These are phyloP conservation scores for Cryptus armator DNA, from an alignment of 2,888 invertebrate species.

Conservation along the genomic window DNA sequence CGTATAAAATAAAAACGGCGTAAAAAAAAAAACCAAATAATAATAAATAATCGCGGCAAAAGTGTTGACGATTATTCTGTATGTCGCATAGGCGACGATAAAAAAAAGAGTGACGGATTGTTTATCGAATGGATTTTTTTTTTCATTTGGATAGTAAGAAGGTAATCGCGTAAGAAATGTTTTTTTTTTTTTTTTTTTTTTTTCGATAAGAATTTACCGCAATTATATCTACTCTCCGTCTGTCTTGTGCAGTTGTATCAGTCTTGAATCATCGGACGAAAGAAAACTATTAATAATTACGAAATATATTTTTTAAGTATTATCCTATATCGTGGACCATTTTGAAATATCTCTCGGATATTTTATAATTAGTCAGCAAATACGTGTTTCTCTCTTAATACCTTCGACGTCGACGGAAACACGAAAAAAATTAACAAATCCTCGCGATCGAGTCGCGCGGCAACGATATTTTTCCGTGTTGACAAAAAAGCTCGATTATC, in stretches of 20 bases:
- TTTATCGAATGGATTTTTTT: no score
- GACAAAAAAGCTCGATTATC: slow-evolving; percentile 11
- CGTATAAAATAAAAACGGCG: slow-evolving; percentile 10
- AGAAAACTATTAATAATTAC: slow-evolving; percentile 36
- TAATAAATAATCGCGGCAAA: slow-evolving; percentile 12
- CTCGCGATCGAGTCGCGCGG: not conserved
- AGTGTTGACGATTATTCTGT: slow-evolving; percentile 11
- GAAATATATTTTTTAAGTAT: slow-evolving; percentile 36
- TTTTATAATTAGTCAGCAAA: not conserved
- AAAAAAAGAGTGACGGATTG: slow-evolving; percentile 25
- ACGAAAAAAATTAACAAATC: not conserved
- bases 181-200: not conserved
- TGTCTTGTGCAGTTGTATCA: slow-evolving; percentile 50
- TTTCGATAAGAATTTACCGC: slow-evolving; percentile 20
- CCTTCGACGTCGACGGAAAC: not conserved
- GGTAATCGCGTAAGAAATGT: not conserved
- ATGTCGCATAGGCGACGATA: not conserved
- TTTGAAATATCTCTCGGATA: slow-evolving; percentile 9
- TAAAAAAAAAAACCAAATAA: not conserved
- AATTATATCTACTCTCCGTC: not conserved
- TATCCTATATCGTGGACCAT: slow-evolving; percentile 42
- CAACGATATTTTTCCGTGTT: not conserved
- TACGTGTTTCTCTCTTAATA: not conserved
- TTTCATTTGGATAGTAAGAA: not conserved
- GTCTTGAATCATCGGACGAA: slow-evolving; percentile 62